Base-by-base conservation (phyloP, 2,113 vertebrate genomes). In the Ictidomys tridecemlineatus region DNA sequence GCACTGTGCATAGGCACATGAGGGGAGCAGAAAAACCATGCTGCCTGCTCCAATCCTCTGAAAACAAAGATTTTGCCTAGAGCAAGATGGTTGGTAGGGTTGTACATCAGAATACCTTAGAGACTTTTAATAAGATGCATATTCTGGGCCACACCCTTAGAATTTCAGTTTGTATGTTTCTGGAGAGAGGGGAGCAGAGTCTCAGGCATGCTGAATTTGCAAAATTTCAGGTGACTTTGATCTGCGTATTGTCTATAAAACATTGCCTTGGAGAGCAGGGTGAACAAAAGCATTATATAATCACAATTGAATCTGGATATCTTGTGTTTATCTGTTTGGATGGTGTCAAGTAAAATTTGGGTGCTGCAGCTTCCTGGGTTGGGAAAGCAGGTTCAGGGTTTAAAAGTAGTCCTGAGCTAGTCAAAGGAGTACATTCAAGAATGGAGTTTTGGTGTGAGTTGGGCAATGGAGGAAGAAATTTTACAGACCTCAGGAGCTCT, bases 1-100 rank as follows among this genome's bases (percentile, higher is more conserved):
- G 2, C 9, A 18, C 8, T 32, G 11, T 22, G 4, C 9, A 1
- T 4, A 76, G 30, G 45, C 0, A 0, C 1, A 30, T 8, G 6
- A 26, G 24, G 30, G 8, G 2, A 42, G 13, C 28, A 70, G 48
- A 26, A 4, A n/a, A 48, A 22, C 2, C n/a, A n/a, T 30, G 18
- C 26, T n/a, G 8, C 0, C 20, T 51, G 34, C 17, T 79, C 10
- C 24, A 32, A 1, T 2, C 17, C 17, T 80, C 26, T 39, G 56
- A 32, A 77, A 84, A 18, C 5, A 70, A 69, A 45, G 5, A 17
- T 78, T 8, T 79, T 1, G 7, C 8, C 1, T 5, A 13, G 4
- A 18, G 17, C 0, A 11, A 72, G 8, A 4, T n/a, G 20, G 22
- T 22, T 39, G 69, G 13, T 17, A 91, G 6, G 3, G 0, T 2